Conservation (phyloP, 2,888 invertebrate species). For the Scaptodrosophila latifasciaeformis region DNA sequence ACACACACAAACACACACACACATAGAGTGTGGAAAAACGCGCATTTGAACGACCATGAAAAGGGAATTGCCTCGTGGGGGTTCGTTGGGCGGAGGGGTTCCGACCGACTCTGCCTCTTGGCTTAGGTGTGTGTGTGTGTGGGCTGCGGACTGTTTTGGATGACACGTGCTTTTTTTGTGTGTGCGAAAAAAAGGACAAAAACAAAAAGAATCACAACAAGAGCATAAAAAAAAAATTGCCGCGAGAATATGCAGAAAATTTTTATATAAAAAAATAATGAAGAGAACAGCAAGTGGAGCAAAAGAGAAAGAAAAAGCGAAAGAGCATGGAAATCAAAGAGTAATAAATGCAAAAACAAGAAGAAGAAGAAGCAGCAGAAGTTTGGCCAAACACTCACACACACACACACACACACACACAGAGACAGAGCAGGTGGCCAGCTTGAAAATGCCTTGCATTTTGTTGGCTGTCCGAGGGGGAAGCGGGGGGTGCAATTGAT, state of each 20-base stretch:
- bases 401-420: too few species aligned
- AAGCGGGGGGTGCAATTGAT: constrained; percentile 11
- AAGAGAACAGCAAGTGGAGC: background rate
- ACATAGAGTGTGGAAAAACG: constrained; percentile 26
- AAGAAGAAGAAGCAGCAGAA: constrained; percentile 28
- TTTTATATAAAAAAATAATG: constrained; percentile 3
- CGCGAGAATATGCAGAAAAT: too few species aligned
- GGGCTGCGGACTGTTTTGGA: constrained; percentile 36
- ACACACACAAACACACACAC: constrained; percentile 12
- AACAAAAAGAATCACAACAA: constrained; percentile 54
- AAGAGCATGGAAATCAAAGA: constrained; percentile 21
- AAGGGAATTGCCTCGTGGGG: constrained; percentile 29
- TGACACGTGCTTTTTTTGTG: constrained; percentile 75
- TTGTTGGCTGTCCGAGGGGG: too few species aligned
- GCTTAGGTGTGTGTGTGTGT: constrained; percentile 21
- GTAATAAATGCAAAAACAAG: constrained; percentile 26
- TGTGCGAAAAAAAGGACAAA: constrained; percentile 63
- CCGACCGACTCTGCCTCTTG: background rate
- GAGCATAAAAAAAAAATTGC: constrained; percentile 27
- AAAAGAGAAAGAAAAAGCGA: constrained; percentile 5
- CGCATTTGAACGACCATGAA: constrained; percentile 52
- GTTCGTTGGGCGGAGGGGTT: background rate
- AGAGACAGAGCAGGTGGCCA: too few species aligned
- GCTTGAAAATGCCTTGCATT: too few species aligned
- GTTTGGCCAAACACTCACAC: too few species aligned